These are phyloP conservation scores for Drosophila kepulauana DNA, from an alignment of 1,140 invertebrate species.

Conservation along the genomic window DNA sequence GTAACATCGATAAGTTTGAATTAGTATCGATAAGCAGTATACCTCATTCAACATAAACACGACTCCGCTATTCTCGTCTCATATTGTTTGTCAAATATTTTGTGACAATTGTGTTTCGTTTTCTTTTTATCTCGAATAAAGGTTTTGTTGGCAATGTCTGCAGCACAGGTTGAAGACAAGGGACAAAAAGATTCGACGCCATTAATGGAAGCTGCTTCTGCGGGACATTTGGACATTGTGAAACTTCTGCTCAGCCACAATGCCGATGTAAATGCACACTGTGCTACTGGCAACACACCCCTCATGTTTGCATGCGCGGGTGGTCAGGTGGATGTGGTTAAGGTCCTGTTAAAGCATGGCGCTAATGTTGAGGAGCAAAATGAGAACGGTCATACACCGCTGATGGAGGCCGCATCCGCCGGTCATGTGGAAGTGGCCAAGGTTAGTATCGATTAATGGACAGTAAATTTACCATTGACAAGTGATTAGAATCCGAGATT, in stretches of 20 bases:
- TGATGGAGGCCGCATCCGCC: conserved; percentile 99
- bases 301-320: conserved; percentile 99
- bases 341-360: conserved; percentile 94
- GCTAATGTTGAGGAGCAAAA: conserved; percentile 99
- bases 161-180: conserved; percentile 98
- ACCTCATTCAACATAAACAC: background rate
- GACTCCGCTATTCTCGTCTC: background rate
- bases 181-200: conserved; percentile 97
- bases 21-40: background rate
- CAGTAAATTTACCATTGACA: conserved; percentile 5
- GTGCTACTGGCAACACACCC: conserved; percentile 97
- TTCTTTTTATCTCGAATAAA: conserved; percentile 75
- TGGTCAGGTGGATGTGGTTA: conserved; percentile 97
- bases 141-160: conserved; percentile 98
- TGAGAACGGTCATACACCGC: conserved; percentile 99
- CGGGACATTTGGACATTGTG: conserved; percentile 97
- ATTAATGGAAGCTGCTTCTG: conserved; percentile 98
- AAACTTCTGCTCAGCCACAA: conserved; percentile 95
- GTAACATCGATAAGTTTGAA: background rate
- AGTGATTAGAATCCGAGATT: conserved; percentile 85
- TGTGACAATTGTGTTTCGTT: background rate
- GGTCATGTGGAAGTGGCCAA: conserved; percentile 98
- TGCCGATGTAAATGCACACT: conserved; percentile 98
- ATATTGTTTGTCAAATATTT: background rate
- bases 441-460: conserved; percentile 72